Evolutionary conservation across 2,113 vertebrate genomes (phyloP).

Genomic region (Apteryx mantelli): DNA sequence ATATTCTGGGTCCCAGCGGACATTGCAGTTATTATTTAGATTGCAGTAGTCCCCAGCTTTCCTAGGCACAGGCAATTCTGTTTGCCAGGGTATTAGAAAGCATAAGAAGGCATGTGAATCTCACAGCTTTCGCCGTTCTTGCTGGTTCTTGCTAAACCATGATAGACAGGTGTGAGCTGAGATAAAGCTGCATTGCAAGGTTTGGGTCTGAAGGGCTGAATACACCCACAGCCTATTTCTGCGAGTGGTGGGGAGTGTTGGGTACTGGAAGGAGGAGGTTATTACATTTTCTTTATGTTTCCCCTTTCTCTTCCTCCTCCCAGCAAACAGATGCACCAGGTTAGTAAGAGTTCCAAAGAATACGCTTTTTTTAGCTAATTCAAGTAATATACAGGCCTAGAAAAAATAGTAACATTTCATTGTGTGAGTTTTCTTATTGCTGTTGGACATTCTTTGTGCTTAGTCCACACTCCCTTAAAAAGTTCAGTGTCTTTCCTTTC

Average conservation of each 20-base stretch:
- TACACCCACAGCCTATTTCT: neutral
- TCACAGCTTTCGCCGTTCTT: accelerated
- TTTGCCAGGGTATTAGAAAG: neutral
- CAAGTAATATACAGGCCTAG: neutral
- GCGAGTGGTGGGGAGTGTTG: neutral
- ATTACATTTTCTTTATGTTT: neutral
- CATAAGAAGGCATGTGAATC: neutral
- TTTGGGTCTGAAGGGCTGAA: neutral
- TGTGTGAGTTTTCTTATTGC: neutral
- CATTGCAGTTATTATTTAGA: neutral
- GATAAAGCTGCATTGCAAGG: neutral
- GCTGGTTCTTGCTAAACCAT: neutral
- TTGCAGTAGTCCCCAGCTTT: neutral
- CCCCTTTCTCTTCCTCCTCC: neutral
- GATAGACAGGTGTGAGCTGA: neutral
- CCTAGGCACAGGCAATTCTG: neutral
- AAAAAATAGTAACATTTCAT: neutral
- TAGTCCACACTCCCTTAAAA: neutral
- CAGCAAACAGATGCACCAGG: neutral
- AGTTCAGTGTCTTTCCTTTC: neutral
- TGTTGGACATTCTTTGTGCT: neutral
- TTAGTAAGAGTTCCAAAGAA: accelerated
- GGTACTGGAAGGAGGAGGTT: neutral
- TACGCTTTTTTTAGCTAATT: neutral
- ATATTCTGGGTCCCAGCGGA: slow-evolving; percentile 24